These are phyloP conservation scores for Rhinatrema bivittatum DNA, from an alignment of 2,797 vertebrate genomes.

Conservation along the genomic window DNA sequence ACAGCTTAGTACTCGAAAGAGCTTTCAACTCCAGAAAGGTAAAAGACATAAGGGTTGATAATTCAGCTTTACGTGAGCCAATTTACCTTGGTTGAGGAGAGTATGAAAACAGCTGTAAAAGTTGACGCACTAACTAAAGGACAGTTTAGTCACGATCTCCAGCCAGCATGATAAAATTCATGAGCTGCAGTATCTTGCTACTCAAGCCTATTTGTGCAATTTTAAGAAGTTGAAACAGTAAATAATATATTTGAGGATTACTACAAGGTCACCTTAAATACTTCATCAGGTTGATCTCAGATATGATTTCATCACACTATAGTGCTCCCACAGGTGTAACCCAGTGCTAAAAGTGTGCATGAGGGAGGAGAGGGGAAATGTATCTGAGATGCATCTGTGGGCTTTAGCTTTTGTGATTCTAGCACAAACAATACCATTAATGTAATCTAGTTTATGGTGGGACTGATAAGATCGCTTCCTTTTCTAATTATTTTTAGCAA, in stretches of 20 bases:
- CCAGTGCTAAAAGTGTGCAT: neutral
- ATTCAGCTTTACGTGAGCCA: neutral
- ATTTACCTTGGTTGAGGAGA: neutral
- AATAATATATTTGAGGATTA: constrained; percentile 19
- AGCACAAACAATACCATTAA: neutral
- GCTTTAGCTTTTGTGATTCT: neutral
- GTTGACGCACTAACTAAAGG: neutral
- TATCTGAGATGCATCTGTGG: neutral
- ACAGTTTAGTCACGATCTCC: neutral
- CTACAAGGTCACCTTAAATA: constrained; percentile 12
- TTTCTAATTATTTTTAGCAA: neutral
- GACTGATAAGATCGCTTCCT: neutral
- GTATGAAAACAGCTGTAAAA: neutral
- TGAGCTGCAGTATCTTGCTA: constrained; percentile 11
- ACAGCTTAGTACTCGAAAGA: neutral
- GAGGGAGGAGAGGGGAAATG: too few relatives aligned
- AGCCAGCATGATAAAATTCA: neutral
- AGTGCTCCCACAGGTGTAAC: neutral
- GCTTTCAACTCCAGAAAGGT: neutral
- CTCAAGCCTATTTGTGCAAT: constrained; percentile 11
- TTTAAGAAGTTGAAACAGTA: constrained; percentile 5
- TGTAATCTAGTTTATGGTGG: neutral
- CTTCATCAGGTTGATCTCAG: neutral
- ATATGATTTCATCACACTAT: neutral
- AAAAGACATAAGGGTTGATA: constrained; percentile 1